Evolutionary conservation across 2,113 vertebrate species (phyloP).

Genomic region (Thunnus thynnus): DNA sequence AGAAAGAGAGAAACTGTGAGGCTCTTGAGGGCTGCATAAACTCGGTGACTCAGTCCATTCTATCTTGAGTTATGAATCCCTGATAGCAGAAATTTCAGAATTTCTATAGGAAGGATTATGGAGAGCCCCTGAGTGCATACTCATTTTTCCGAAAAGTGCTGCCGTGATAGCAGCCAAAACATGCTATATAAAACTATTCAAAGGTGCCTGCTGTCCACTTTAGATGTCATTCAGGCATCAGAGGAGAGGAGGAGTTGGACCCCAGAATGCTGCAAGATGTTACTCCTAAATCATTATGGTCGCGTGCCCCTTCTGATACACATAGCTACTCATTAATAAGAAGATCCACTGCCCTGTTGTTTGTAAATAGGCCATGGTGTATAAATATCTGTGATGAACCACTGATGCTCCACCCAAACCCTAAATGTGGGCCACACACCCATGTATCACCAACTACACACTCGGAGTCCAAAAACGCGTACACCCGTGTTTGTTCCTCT

Average conservation of each 20-base stretch:
- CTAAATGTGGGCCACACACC: constrained; percentile 7
- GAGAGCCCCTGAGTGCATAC: neutral
- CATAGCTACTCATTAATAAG: constrained; percentile 68
- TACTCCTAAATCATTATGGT: constrained; percentile 37
- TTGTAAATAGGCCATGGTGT: constrained; percentile 61
- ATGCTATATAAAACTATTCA: neutral
- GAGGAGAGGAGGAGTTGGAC: constrained; percentile 17
- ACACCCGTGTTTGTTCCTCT: constrained; percentile 43
- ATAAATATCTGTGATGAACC: constrained; percentile 67
- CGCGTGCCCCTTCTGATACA: constrained; percentile 19
- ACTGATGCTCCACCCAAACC: constrained; percentile 71
- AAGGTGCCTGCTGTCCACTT: neutral
- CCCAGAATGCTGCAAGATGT: constrained; percentile 41
- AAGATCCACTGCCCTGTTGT: constrained; percentile 55
- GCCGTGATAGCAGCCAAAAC: neutral
- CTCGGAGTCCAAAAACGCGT: constrained; percentile 15
- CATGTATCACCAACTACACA: constrained; percentile 13
- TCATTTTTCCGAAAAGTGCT: neutral
- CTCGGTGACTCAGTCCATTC: constrained; percentile 57
- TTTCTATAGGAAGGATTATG: constrained; percentile 2
- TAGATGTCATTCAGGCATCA: constrained; percentile 9
- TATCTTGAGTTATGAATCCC: constrained; percentile 28
- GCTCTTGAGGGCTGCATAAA: constrained; percentile 51
- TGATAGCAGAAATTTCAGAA: constrained; percentile 16
- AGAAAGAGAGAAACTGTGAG: constrained; percentile 2